A percentile compares a stretch with the other conserved stretches of the same genome.
These are phyloP conservation scores for Sylvilagus bachmani DNA, from an alignment of 2,113 vertebrate genomes.

Conservation along the genomic window DNA sequence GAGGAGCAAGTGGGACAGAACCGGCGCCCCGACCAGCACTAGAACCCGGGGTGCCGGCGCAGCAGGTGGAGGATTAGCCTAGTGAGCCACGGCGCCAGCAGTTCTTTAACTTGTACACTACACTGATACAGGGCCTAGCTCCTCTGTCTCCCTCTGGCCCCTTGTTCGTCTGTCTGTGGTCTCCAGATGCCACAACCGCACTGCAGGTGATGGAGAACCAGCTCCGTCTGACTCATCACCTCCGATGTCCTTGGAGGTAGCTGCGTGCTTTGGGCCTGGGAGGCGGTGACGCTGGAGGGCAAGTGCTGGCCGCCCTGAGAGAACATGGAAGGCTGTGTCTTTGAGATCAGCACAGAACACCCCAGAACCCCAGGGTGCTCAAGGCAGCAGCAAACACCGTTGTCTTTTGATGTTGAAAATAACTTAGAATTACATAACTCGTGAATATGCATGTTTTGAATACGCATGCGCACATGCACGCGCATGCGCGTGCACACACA, in stretches of 20 bases:
- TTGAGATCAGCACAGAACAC: background rate
- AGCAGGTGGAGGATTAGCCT: too few relatives aligned
- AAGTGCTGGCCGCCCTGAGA: background rate
- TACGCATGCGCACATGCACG: too few relatives aligned
- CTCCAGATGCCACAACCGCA: too few relatives aligned
- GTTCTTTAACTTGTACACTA: background rate
- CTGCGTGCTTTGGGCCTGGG: fast-evolving
- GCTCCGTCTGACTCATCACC: background rate
- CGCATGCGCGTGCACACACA: background rate
- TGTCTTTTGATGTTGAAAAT: slow-evolving; percentile 54
- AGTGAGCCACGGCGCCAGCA: too few relatives aligned
- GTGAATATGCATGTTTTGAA: background rate
- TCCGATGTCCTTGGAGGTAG: background rate
- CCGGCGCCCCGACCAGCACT: too few relatives aligned
- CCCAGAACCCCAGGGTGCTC: background rate
- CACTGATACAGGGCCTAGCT: background rate
- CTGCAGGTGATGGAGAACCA: background rate
- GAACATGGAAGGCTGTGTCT: background rate
- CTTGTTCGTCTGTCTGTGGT: background rate
- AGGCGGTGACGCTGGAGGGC: background rate
- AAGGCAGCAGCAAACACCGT: background rate
- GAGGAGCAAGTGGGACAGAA: too few relatives aligned
- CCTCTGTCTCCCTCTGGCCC: background rate
- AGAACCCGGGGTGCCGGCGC: too few relatives aligned
- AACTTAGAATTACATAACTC: background rate